Conservation (phyloP, 2,888 invertebrate genomes). For the Heteromurus nitidus region DNA sequence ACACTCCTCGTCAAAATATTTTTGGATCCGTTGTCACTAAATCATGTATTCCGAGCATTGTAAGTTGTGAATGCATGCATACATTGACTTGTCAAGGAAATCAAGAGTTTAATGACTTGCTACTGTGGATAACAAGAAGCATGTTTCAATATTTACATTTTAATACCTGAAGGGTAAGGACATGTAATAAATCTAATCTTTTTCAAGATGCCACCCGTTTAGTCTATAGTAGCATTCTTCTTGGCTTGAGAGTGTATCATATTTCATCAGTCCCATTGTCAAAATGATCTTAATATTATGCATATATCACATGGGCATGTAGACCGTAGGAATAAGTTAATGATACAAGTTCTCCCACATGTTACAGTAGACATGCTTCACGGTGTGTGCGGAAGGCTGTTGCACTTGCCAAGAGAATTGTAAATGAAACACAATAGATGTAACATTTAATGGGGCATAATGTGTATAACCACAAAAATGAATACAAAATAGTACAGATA, state of each 20-base stretch:
- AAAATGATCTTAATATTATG: slow-evolving; percentile 5
- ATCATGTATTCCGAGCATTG: neutral
- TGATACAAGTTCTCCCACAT: slow-evolving; percentile 20
- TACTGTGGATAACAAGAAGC: slow-evolving; percentile 29
- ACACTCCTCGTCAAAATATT: slow-evolving; percentile 34
- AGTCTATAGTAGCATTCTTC: neutral
- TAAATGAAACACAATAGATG: neutral
- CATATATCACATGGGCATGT: neutral
- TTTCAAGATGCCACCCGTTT: neutral
- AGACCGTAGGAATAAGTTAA: slow-evolving; percentile 8
- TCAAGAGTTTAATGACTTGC: slow-evolving; percentile 39
- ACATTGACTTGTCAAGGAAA: slow-evolving; percentile 23
- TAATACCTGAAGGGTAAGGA: neutral
- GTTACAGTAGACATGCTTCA: neutral
- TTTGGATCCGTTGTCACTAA: slow-evolving; percentile 24
- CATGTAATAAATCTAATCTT: neutral
- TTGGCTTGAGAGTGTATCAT: neutral
- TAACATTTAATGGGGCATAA: slow-evolving; percentile 8
- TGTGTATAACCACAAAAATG: slow-evolving; percentile 16
- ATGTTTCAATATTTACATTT: slow-evolving; percentile 9
- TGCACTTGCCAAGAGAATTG: neutral
- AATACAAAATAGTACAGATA: slow-evolving; percentile 8
- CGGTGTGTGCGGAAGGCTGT: neutral
- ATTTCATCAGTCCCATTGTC: neutral
- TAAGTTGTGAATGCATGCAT: neutral